Evolutionary conservation across 2,113 vertebrate species (phyloP), one percentile per base, ranked within the genome.

Genomic region (Tragelaphus imberbis): DNA sequence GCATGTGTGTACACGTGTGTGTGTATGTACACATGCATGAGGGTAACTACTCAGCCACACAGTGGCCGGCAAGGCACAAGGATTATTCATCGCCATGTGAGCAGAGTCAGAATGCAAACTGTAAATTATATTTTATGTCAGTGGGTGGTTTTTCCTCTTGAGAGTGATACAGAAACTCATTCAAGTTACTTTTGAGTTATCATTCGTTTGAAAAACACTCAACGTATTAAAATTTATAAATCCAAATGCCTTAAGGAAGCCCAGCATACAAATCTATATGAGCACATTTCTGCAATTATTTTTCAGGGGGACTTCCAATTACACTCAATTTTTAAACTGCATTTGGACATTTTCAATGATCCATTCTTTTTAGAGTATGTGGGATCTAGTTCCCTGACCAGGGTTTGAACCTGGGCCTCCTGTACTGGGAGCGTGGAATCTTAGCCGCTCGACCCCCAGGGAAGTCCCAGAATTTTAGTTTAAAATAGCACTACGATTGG

Each of bases 1-100:
- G 25, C 33, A 3, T 6, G 2, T 4, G 6, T 27, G 2, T 10
- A 27, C 23, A 59, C 0, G 4, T 11, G 9, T 11, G 10, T 49
- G 47, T 49, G 47, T 49, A 11, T 1, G 4, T 3, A 16, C 10
- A 4, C 8, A 19, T 4, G 12, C 25, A 11, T 4, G 30, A 21
- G 55, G 19, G 12, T 0, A 44, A 53, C 30, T 3, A n/a, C 19
- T 30, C 13, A 28, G 27, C 56, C 25, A 21, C 27, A 10, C 2
- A 28, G 84, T 0, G 19, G 23, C 86, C 27, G 19, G 27, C 51
- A 7, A 30, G 10, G 21, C 75, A 25, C 85, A 8, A 53, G 4
- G 53, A 11, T 25, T 82, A 11, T 28, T 49, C 51, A 14, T 63
- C 58, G 19, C 84, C 40, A 49, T n/a, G 11, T 21, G 33, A 71